Percentiles rank a stretch among this genome's conserved stretches.
Conservation (phyloP, 2,888 invertebrate species). For the Apamea crenata region DNA sequence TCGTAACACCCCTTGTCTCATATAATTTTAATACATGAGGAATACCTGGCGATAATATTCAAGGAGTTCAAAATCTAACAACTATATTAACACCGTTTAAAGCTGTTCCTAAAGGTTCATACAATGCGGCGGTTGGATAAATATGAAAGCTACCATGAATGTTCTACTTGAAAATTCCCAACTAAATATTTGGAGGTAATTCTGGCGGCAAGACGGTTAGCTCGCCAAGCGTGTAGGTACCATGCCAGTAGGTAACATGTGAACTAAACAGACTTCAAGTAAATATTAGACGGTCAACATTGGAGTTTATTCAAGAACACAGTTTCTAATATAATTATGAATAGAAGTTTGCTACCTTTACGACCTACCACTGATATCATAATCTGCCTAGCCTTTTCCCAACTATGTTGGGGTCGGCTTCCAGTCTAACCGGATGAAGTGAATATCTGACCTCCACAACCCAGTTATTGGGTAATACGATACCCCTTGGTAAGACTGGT, state of each 20-base stretch:
- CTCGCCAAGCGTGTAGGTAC: not conserved
- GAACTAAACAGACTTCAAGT: constrained; percentile 10
- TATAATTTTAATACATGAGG: not conserved
- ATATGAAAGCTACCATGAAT: constrained; percentile 28
- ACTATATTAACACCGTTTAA: not conserved
- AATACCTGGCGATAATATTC: not conserved
- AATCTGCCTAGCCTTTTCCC: too few species aligned
- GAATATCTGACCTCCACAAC: too few species aligned
- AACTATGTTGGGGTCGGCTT: too few species aligned
- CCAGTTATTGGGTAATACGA: too few species aligned
- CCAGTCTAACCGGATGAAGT: too few species aligned
- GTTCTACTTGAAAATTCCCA: constrained; percentile 12
- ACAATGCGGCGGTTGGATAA: constrained; percentile 26
- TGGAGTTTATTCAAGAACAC: not conserved
- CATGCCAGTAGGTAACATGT: constrained; percentile 6
- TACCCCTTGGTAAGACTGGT: too few species aligned
- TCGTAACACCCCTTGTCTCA: too few species aligned
- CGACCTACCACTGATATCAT: too few species aligned
- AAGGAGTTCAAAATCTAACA: not conserved
- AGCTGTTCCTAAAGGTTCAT: constrained; percentile 12
- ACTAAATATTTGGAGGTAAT: constrained; percentile 44
- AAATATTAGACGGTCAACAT: constrained; percentile 19
- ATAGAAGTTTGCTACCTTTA: not conserved
- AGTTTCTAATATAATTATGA: not conserved
- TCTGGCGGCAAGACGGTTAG: not conserved